Conservation (phyloP, 2,888 invertebrate genomes). For the Hybos culiciformis region DNA sequence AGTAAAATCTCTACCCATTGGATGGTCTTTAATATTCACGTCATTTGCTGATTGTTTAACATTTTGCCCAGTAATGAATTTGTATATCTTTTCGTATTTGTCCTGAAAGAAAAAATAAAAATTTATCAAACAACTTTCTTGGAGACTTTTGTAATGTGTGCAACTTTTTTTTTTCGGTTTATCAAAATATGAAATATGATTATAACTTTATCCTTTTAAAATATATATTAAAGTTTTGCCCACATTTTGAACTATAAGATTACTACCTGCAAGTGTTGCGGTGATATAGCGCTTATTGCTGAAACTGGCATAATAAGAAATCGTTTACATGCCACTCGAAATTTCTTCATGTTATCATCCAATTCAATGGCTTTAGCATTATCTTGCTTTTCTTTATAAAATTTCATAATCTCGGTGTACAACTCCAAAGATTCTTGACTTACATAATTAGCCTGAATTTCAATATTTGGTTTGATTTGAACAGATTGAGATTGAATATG, state of each 20-base stretch:
- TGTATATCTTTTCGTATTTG: conserved; percentile 61
- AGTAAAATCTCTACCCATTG: conserved; percentile 55
- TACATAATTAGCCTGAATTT: conserved; percentile 32
- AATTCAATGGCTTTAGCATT: conserved; percentile 45
- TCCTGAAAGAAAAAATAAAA: conserved; percentile 37
- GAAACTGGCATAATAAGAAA: conserved; percentile 80
- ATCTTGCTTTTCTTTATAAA: conserved; percentile 44
- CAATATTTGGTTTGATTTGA: too few relatives aligned
- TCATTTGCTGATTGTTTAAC: conserved; percentile 48
- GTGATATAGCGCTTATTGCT: conserved; percentile 64
- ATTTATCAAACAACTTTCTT: not conserved
- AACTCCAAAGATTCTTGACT: conserved; percentile 40
- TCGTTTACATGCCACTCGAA: conserved; percentile 71
- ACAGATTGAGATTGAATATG: too few relatives aligned
- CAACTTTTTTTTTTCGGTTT: too few relatives aligned
- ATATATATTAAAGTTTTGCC: too few relatives aligned
- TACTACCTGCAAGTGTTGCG: conserved; percentile 42
- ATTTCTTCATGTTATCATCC: conserved; percentile 53
- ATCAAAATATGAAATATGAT: too few relatives aligned
- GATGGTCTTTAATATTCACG: conserved; percentile 53
- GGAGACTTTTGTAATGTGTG: not conserved
- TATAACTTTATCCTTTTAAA: too few relatives aligned
- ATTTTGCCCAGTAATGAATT: conserved; percentile 54
- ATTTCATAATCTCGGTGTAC: conserved; percentile 43
- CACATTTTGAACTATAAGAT: too few relatives aligned